phyloP scores from a whole-genome alignment of 2,888 invertebrate genomes.

The Tanytarsus gracilentus region DNA sequence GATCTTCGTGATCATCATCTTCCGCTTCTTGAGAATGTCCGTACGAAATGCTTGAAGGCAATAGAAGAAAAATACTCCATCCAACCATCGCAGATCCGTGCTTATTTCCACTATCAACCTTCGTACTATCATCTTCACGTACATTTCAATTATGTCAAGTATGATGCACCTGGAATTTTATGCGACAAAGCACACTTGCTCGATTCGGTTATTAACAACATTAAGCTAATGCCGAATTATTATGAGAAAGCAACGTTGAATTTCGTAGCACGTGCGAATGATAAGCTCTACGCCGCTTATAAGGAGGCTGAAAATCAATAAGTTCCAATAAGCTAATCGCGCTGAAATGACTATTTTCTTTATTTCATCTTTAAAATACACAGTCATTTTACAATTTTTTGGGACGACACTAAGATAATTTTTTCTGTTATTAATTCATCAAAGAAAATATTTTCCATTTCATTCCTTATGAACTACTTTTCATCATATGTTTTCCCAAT shows the following conservation, averaged over 20 bases:
- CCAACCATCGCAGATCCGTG: slow-evolving; percentile 58
- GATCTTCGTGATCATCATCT: slow-evolving; percentile 72
- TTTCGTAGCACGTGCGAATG: slow-evolving; percentile 48
- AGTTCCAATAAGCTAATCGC: too few relatives aligned
- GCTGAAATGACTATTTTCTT: too few relatives aligned
- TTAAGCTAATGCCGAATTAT: slow-evolving; percentile 71
- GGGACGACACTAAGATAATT: too few relatives aligned
- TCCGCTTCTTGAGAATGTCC: slow-evolving; percentile 71
- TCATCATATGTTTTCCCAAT: too few relatives aligned
- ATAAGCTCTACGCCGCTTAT: background rate
- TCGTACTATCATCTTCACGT: slow-evolving; percentile 95
- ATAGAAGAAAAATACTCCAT: slow-evolving; percentile 71
- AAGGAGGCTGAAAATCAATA: background rate
- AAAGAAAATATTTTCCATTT: too few relatives aligned
- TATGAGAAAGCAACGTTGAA: slow-evolving; percentile 75
- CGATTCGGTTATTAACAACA: slow-evolving; percentile 80
- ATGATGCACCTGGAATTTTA: slow-evolving; percentile 73
- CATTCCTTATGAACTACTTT: too few relatives aligned
- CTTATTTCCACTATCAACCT: slow-evolving; percentile 92
- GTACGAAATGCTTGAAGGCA: slow-evolving; percentile 61
- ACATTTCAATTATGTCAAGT: slow-evolving; percentile 75
- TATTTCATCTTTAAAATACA: too few relatives aligned
- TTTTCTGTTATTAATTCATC: too few relatives aligned
- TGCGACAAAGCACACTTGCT: slow-evolving; percentile 82
- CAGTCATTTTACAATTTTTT: too few relatives aligned